phyloP scores from a whole-genome alignment of 92 coral and sea anemone genomes.

The Galaxea fascicularis region DNA sequence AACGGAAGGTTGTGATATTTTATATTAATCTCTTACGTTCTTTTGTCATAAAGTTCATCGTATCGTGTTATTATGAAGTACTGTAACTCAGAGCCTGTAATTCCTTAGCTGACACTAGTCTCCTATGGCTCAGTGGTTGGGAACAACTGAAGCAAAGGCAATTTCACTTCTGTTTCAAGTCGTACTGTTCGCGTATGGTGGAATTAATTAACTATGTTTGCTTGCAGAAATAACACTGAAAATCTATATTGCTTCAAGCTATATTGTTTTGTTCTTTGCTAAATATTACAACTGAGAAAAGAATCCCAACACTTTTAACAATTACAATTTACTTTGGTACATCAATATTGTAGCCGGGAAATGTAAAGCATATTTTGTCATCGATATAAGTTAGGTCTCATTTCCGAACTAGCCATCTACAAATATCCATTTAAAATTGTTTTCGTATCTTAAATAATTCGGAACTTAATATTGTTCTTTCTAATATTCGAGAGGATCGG shows the following conservation, averaged over 20 bases:
- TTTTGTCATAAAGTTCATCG: no score
- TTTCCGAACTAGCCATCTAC: neutral
- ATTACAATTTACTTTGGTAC: constrained; percentile 34
- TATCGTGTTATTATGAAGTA: no score
- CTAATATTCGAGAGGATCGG: neutral
- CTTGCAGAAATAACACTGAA: constrained; percentile 3
- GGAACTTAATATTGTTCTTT: neutral
- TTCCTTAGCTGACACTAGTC: no score
- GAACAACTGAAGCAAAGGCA: neutral
- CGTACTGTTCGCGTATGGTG: neutral
- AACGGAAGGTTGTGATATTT: no score
- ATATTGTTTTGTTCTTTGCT: neutral
- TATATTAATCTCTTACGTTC: no score
- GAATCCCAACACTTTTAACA: constrained; percentile 15
- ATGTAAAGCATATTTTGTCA: constrained; percentile 24
- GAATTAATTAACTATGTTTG: constrained; percentile 4
- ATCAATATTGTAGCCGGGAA: constrained; percentile 25
- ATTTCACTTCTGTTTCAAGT: no score
- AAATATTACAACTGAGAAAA: constrained; percentile 1
- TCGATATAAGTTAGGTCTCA: constrained; percentile 8
- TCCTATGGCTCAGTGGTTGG: no score
- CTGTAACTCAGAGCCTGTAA: no score
- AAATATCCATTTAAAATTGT: neutral
- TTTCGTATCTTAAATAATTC: neutral
- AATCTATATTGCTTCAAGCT: neutral